Percentiles rank a stretch among this genome's conserved stretches.
Conservation (phyloP, 1,140 invertebrate species). For the Diorhabda carinulata region DNA sequence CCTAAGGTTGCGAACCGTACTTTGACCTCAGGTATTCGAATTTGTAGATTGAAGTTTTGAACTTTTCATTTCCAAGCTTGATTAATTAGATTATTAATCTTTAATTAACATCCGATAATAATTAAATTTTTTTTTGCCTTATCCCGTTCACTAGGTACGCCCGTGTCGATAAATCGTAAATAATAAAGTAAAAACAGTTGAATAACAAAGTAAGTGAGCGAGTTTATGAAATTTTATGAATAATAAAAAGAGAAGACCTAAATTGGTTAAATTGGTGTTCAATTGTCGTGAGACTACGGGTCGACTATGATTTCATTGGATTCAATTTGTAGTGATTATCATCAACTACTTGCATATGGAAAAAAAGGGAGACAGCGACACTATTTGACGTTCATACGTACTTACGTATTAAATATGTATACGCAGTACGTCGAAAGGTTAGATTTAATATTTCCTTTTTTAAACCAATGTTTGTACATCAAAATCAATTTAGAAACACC, state of each 20-base stretch:
- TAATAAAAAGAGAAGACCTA: conserved; percentile 40
- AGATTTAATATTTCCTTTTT: conserved; percentile 43
- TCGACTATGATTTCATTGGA: conserved; percentile 40
- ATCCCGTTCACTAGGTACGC: no score
- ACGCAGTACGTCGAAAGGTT: not conserved
- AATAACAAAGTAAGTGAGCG: conserved; percentile 24
- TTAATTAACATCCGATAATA: no score
- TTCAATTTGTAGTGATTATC: conserved; percentile 42
- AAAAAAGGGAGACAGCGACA: conserved; percentile 27
- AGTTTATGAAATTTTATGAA: conserved; percentile 44
- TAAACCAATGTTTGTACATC: conserved; percentile 26
- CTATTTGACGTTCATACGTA: conserved; percentile 11
- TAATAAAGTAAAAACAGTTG: conserved; percentile 1
- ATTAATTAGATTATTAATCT: no score
- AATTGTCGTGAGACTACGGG: conserved; percentile 40
- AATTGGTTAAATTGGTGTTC: conserved; percentile 42
- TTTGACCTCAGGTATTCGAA: no score
- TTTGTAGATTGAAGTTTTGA: no score
- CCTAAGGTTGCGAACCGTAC: no score
- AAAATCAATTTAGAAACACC: conserved; percentile 22
- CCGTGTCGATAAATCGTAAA: no score
- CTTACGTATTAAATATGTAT: no score
- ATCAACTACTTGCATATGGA: conserved; percentile 19
- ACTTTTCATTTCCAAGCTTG: no score
- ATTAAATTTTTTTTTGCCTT: no score